Conservation (phyloP, 1,140 invertebrate genomes). For the Drosophila bipectinata region DNA sequence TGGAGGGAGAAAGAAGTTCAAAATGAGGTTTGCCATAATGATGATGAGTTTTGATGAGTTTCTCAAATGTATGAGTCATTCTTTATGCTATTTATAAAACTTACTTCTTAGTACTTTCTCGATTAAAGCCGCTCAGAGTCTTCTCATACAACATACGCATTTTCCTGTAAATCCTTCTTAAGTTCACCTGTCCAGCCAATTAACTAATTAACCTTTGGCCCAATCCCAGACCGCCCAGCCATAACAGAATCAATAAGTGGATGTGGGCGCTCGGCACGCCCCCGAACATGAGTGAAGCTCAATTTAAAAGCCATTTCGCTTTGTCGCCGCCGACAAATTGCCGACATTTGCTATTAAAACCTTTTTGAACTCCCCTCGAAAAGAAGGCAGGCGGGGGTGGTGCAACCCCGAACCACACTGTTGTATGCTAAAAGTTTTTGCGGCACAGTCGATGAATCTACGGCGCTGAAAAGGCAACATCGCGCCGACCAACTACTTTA, state of each 20-base stretch:
- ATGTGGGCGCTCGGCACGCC: conserved; percentile 65
- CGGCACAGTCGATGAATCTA: conserved; percentile 71
- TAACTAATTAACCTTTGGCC: conserved; percentile 73
- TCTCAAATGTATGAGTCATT: conserved; percentile 9
- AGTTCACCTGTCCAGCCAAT: conserved; percentile 57
- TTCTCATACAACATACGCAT: neutral
- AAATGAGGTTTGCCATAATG: conserved; percentile 29
- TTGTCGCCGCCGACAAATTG: conserved; percentile 69
- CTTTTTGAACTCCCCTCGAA: conserved; percentile 27
- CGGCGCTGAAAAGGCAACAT: conserved; percentile 57
- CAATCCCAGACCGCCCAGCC: conserved; percentile 17
- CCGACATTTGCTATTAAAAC: conserved; percentile 56
- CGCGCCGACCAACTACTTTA: conserved; percentile 76
- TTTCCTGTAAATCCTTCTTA: neutral
- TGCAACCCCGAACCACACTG: neutral
- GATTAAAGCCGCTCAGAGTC: no score
- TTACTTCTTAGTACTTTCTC: neutral
- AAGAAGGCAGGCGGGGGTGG: neutral
- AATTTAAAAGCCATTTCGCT: conserved; percentile 74
- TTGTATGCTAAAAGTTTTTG: conserved; percentile 52
- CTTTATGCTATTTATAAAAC: neutral
- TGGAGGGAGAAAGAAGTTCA: conserved; percentile 29
- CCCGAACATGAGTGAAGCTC: conserved; percentile 42
- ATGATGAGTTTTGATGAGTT: conserved; percentile 39
- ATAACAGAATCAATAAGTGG: conserved; percentile 66